Conservation (phyloP, 53 echinoderm and acorn worm species). For the Temnopleurus reevesii region DNA sequence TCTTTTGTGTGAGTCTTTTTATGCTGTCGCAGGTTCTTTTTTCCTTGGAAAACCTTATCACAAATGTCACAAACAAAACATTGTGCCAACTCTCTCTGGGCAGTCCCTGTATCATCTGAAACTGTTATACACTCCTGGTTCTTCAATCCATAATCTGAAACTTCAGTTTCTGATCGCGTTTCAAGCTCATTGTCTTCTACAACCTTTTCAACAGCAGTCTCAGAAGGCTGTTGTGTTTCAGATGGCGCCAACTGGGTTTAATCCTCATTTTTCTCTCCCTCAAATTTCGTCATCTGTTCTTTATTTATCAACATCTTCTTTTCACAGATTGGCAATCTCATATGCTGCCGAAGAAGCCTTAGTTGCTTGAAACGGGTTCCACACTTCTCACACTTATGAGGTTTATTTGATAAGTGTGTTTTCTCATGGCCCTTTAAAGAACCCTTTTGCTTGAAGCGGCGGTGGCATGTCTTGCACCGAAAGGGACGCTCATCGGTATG, state of each 20-base stretch:
- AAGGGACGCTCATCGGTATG: conserved; percentile 54
- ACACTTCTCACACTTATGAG: conserved; percentile 28
- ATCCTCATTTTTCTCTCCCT: too few relatives aligned
- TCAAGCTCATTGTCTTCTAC: background rate
- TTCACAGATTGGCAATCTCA: background rate
- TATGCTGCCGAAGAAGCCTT: conserved; percentile 15
- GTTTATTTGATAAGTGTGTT: background rate
- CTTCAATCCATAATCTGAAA: background rate
- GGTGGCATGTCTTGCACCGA: conserved; percentile 23
- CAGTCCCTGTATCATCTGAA: background rate
- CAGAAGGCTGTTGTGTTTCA: background rate
- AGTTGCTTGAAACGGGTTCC: conserved; percentile 29
- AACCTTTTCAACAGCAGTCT: background rate
- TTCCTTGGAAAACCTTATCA: conserved; percentile 18
- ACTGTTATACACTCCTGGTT: background rate
- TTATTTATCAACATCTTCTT: background rate
- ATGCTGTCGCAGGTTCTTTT: conserved; percentile 38
- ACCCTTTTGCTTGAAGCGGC: conserved; percentile 22
- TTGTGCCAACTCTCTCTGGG: background rate
- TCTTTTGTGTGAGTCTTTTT: conserved; percentile 29
- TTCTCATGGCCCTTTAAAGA: conserved; percentile 23
- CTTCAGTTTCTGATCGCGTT: background rate
- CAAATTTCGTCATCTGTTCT: too few relatives aligned
- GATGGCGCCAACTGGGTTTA: background rate
- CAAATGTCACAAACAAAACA: conserved; percentile 46